Evolutionary conservation across 2,113 vertebrate species (phyloP), one percentile per base, ranked within the genome.

Genomic region (Dipodomys ordii): DNA sequence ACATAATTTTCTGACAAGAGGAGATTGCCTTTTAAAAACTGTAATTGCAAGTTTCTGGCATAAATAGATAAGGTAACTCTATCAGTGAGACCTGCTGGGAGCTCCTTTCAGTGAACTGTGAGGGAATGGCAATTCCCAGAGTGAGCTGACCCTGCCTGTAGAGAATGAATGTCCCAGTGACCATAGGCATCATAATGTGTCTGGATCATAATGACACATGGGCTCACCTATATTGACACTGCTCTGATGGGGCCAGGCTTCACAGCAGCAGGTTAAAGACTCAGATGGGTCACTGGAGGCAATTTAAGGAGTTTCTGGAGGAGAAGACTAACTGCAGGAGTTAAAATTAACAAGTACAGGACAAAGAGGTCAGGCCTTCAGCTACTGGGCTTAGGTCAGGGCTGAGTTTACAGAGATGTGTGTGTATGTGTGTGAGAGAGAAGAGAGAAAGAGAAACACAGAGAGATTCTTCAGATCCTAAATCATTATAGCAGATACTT

Each of bases 1-100:
- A 73, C 23, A 53, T 86, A 87, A 92, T 71, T 87, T 93, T 76
- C 77, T 80, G 67, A 87, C 25, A 74, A 82, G 57, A 74, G 19
- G 9, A 86, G 74, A 16, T 20, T 68, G 16, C 39, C 57, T 87
- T 95, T 85, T 79, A 71, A 71, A 74, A 90, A 28, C 0, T 16
- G 1, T 46, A 76, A 87, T 87, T 74, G 19, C 13, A 87, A 4
- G 2, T 39, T 46, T 44, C 78, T 82, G 53, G 3, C 53, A 57
- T 86, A 78, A 49, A 44, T 44, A 49, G 62, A 32, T 72, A 73
- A 91, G 46, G 60, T 86, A 23, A 12, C 30, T 28, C 0, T 32
- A 69, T 73, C 30, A 10, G 15, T 57, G 53, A 57, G 53, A 57
- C 53, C 53, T 57, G 53, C 53, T 57, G 53, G 53, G 53, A 57